Percentiles rank a stretch among this genome's conserved stretches.
Conservation (phyloP, 1,140 invertebrate genomes). For the Drosophila elegans region DNA sequence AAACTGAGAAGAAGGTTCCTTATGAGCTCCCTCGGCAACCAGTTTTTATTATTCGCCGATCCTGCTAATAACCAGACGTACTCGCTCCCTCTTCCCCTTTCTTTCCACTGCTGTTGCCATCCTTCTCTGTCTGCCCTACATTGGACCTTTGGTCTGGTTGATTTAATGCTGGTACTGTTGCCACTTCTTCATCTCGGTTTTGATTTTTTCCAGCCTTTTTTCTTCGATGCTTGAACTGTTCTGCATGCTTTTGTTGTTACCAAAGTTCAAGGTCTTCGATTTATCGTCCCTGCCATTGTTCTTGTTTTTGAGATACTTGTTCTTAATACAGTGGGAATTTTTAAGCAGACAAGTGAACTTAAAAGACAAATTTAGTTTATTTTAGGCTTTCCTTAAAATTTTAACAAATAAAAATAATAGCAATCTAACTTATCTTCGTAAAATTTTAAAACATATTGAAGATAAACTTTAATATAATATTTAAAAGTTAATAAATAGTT, state of each 20-base stretch:
- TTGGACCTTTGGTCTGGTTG: slow-evolving; percentile 47
- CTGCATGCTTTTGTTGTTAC: slow-evolving; percentile 42
- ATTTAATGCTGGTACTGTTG: slow-evolving; percentile 46
- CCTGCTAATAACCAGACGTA: slow-evolving; percentile 72
- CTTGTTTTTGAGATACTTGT: neutral
- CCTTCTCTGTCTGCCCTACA: slow-evolving; percentile 61
- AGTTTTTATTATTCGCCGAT: slow-evolving; percentile 64
- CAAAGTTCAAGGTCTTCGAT: slow-evolving; percentile 77
- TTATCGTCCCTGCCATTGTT: slow-evolving; percentile 27
- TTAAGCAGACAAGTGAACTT: no score
- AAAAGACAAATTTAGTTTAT: no score
- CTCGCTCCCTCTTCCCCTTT: slow-evolving; percentile 13
- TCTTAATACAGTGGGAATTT: slow-evolving; percentile 7
- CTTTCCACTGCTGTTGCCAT: slow-evolving; percentile 2
- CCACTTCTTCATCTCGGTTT: slow-evolving; percentile 46
- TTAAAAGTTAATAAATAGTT: no score
- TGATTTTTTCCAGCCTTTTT: slow-evolving; percentile 35
- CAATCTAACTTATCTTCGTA: no score
- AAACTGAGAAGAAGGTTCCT: slow-evolving; percentile 23
- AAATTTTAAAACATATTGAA: no score
- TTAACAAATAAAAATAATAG: no score
- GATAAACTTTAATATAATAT: no score
- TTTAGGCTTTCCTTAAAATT: no score
- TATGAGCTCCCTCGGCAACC: slow-evolving; percentile 43
- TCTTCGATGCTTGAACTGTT: slow-evolving; percentile 16